Conservation (phyloP, 2,888 invertebrate species). For the Ectemnius lituratus region DNA sequence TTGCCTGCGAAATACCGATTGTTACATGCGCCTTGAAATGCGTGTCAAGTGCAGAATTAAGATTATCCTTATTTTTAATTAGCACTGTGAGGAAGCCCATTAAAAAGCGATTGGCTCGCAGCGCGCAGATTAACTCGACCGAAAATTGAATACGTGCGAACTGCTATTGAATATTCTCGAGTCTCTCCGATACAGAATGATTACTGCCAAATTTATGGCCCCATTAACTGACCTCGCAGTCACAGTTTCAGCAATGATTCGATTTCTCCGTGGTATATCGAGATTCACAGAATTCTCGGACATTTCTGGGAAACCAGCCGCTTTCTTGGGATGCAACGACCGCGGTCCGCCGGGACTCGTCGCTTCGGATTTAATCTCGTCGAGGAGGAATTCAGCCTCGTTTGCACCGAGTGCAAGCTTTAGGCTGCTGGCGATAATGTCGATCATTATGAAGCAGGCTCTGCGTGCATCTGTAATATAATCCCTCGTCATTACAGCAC, state of each 20-base stretch:
- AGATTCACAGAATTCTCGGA: background rate
- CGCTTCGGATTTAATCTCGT: conserved; percentile 19
- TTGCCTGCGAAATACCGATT: background rate
- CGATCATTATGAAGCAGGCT: conserved; percentile 64
- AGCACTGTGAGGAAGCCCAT: too few species aligned
- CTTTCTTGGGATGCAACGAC: background rate
- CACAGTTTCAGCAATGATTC: background rate
- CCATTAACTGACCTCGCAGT: conserved; percentile 23
- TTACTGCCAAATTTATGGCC: background rate
- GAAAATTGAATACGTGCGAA: background rate
- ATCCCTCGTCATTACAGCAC: too few species aligned
- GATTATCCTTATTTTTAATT: too few species aligned
- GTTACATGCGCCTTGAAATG: background rate
- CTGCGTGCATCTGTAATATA: conserved; percentile 59
- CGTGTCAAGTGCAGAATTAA: background rate
- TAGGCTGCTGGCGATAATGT: conserved; percentile 62
- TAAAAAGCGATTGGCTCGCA: too few species aligned
- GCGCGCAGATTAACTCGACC: background rate
- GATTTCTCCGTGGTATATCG: background rate
- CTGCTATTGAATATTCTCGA: background rate
- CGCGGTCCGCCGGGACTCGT: too few species aligned
- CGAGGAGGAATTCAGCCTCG: conserved; percentile 25
- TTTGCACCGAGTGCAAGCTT: conserved; percentile 54
- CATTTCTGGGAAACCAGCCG: too few species aligned
- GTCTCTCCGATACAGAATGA: background rate